Base-by-base conservation (phyloP, 2,888 invertebrate genomes). In the Eupithecia abbreviata region DNA sequence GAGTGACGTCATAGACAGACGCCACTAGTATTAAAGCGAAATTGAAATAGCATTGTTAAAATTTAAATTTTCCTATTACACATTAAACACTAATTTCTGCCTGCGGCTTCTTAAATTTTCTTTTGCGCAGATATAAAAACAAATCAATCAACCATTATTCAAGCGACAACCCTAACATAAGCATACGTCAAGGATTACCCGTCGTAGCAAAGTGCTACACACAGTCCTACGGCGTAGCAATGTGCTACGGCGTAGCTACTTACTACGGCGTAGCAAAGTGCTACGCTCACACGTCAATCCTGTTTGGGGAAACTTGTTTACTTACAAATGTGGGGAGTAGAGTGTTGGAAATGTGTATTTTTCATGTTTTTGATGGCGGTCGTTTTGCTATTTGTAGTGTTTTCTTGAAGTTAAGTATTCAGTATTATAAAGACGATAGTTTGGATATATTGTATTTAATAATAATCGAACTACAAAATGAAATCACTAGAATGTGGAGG, bases 211-310 rank as follows among this genome's bases (percentile, higher is more conserved):
- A 66, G 69, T 71, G 85, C 84, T 80, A 80, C 70, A 41, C 79
- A 80, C 66, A 43, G 47, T 72, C 76, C 78, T 80, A 73, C 75
- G 71, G 15, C 79, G 81, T 80, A 80, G 81, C 86, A 82, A 82
- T 72, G 80, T 88, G 87, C 86, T 86, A 85, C 86, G 86, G 75
- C 65, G 45, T 68, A 74, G 80, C 55, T 18, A 58, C n/a, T 9
- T 58, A n/a, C 72, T 77, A 74, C 3, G 49, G 15, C 4, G 10
- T 71, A 65, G 66, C 65, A 18, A 58, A 55, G 55, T 55, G 55
- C 55, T 55, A 55, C 55, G 55, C 7, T 65, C 65, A 65, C 62
- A 62, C 65, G 65, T 65, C 65, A 65, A 41, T 65, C 41, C 41
- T n/a, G n/a, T 43, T n/a, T 68, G 45, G 68, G 68, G 68, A n/a